A percentile compares a stretch with the other conserved stretches of the same genome.
Conservation (phyloP, 2,797 vertebrate genomes). For the Pangasius larnaudii region DNA sequence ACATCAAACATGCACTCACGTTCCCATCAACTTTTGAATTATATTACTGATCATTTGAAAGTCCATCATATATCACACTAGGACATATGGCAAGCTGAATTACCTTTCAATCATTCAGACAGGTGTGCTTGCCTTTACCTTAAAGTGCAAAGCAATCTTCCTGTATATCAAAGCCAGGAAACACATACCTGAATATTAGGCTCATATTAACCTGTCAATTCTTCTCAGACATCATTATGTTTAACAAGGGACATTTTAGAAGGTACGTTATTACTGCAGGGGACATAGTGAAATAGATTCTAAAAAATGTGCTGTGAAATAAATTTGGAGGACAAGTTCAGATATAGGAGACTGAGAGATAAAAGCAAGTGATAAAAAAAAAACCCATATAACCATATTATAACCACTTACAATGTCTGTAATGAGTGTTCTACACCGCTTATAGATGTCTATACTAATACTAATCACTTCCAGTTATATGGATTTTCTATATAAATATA, state of each 20-base stretch:
- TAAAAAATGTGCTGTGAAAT: conserved; percentile 39
- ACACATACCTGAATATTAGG: conserved; percentile 56
- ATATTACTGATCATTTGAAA: conserved; percentile 42
- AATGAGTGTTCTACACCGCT: conserved; percentile 10
- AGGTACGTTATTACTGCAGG: conserved; percentile 49
- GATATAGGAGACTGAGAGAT: conserved; percentile 27
- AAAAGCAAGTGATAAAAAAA: conserved; percentile 41
- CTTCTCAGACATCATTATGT: conserved; percentile 51
- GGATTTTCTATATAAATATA: neutral
- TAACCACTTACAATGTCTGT: neutral
- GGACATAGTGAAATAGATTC: conserved; percentile 38
- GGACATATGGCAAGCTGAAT: conserved; percentile 46
- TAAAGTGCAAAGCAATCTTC: conserved; percentile 59
- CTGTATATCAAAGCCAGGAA: conserved; percentile 51
- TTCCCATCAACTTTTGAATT: conserved; percentile 33
- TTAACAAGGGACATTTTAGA: conserved; percentile 45
- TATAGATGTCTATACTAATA: neutral
- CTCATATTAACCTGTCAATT: conserved; percentile 59
- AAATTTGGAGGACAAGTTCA: conserved; percentile 34
- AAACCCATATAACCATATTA: neutral
- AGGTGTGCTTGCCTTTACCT: conserved; percentile 52
- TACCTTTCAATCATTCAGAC: conserved; percentile 56
- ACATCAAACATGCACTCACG: conserved; percentile 37
- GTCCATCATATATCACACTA: conserved; percentile 44
- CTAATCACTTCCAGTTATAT: neutral